Evolutionary conservation across 2,888 invertebrate species (phyloP).

Genomic region (Alitta virens): DNA sequence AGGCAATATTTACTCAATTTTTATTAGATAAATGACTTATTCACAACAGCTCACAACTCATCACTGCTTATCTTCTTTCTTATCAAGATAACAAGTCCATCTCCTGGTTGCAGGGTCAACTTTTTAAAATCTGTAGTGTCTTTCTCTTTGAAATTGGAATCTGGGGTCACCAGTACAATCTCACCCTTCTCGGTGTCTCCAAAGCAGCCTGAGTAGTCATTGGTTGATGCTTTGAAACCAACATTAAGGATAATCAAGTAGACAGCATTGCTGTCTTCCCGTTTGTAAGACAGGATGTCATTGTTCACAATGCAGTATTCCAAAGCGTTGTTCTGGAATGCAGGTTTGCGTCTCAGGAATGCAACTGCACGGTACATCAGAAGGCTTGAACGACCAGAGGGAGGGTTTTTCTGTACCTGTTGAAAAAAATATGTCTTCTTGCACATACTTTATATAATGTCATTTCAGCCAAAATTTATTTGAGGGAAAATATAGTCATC

Average conservation of each 20-base stretch:
- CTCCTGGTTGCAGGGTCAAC: neutral
- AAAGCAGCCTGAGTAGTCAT: neutral
- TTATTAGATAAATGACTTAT: too few species aligned
- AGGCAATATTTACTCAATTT: too few species aligned
- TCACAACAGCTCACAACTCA: too few species aligned
- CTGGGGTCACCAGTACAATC: neutral
- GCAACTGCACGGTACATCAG: constrained; percentile 7
- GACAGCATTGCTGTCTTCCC: neutral
- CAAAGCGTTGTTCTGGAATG: constrained; percentile 7
- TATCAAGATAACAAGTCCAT: constrained; percentile 1
- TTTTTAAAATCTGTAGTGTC: neutral
- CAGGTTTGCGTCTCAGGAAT: constrained; percentile 5
- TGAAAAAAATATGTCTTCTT: neutral
- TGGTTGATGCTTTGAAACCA: neutral
- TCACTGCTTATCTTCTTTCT: too few species aligned
- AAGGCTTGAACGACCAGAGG: constrained; percentile 2
- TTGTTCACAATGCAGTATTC: constrained; percentile 11
- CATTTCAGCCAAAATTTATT: neutral
- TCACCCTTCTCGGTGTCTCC: neutral
- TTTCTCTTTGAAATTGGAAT: neutral
- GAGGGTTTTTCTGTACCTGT: constrained; percentile 9
- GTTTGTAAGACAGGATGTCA: constrained; percentile 4
- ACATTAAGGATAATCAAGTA: constrained; percentile 7
- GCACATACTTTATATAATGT: neutral
- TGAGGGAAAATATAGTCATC: too few species aligned